Conservation (phyloP, 2,888 invertebrate genomes). For the Tanytarsus gracilentus region DNA sequence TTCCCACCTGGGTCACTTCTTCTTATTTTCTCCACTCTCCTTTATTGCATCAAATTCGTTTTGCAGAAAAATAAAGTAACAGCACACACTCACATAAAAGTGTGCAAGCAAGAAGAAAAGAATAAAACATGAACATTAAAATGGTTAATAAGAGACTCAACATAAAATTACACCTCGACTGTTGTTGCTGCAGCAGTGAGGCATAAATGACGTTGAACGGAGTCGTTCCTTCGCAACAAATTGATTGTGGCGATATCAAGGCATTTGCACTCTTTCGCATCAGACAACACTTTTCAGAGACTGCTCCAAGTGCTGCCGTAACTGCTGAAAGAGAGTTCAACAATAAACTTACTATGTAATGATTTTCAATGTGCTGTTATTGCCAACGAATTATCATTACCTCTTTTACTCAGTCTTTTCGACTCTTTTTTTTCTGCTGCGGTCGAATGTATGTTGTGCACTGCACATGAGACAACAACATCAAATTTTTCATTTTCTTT, state of each 20-base stretch:
- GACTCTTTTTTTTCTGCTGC: not conserved
- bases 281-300: not conserved
- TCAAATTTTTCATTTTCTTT: slow-evolving; percentile 14
- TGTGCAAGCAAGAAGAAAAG: not conserved
- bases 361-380: slow-evolving; percentile 21
- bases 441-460: not conserved
- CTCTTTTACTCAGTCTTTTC: not conserved
- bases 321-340: slow-evolving; percentile 11
- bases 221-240: slow-evolving; percentile 7
- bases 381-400: slow-evolving; percentile 21
- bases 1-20: not conserved
- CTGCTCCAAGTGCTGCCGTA: not conserved
- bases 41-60: slow-evolving; percentile 18
- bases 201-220: not conserved
- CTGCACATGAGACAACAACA: slow-evolving; percentile 12
- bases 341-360: slow-evolving; percentile 5
- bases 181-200: not conserved
- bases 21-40: not conserved
- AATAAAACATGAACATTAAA: slow-evolving; percentile 21
- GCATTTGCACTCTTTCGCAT: not conserved
- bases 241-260: slow-evolving; percentile 7
- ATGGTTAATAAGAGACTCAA: slow-evolving; percentile 16
- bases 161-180: slow-evolving; percentile 21
- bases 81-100: not conserved
- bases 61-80: not conserved